A percentile compares a stretch with the other conserved stretches of the same genome.
Evolutionary conservation across 1,140 invertebrate species (phyloP).

Genomic region (Arion vulgaris): DNA sequence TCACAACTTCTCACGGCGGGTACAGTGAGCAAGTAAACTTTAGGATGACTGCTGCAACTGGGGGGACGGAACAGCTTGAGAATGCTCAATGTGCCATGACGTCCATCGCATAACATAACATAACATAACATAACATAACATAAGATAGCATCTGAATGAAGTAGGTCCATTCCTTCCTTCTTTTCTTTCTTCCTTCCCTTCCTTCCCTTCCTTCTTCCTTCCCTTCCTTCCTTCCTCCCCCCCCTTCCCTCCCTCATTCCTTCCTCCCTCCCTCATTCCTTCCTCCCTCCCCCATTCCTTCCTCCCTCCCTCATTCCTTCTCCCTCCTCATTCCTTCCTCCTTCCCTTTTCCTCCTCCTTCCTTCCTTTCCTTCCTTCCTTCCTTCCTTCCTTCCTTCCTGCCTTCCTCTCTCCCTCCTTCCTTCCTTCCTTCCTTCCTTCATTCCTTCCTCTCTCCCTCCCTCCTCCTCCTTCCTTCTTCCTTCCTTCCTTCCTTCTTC

Average conservation of each 20-base stretch:
- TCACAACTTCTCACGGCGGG: too few relatives aligned
- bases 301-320: not conserved
- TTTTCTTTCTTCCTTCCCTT: not conserved
- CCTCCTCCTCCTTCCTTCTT: constrained; percentile 1
- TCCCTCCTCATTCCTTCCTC: not conserved
- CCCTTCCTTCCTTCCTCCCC: not conserved
- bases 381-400: not conserved
- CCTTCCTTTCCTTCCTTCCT: not conserved
- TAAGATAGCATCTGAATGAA: too few relatives aligned
- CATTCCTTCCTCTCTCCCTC: constrained; percentile 15
- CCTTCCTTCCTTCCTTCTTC: constrained; percentile 25
- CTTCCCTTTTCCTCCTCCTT: not conserved
- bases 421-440: constrained; percentile 8
- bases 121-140: too few relatives aligned
- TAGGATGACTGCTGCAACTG: too few relatives aligned
- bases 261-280: not conserved
- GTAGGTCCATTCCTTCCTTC: not conserved
- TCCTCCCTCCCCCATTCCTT: not conserved
- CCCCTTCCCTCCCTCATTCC: not conserved
- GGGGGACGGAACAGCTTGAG: too few relatives aligned
- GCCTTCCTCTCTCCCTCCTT: not conserved
- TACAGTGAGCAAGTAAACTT: too few relatives aligned
- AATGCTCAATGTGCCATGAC: too few relatives aligned
- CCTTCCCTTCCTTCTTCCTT: not conserved
- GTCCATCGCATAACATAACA: too few relatives aligned